Conservation (phyloP, 2,888 invertebrate species). For the Drosophila bunnanda region DNA sequence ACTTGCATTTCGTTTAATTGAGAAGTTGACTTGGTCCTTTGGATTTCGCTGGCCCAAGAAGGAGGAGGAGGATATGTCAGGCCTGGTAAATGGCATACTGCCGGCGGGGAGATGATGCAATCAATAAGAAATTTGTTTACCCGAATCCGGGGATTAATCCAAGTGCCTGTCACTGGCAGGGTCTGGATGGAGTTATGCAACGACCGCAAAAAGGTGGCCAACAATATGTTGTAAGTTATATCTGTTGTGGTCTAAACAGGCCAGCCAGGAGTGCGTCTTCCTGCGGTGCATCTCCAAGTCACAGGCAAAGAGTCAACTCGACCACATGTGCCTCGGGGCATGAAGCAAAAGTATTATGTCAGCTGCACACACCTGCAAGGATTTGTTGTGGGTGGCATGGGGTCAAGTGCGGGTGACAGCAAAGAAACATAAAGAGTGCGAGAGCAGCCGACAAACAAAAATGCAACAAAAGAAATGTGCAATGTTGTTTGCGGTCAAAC, state of each 20-base stretch:
- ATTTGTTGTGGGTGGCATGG: background rate
- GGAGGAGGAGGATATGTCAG: background rate
- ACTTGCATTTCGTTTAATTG: slow-evolving; percentile 69
- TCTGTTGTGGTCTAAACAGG: slow-evolving; percentile 26
- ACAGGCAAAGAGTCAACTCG: slow-evolving; percentile 29
- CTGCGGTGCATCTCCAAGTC: slow-evolving; percentile 23
- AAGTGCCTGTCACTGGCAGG: slow-evolving; percentile 10
- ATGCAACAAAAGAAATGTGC: slow-evolving; percentile 66
- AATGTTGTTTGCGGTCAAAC: slow-evolving; percentile 68
- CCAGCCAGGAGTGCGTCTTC: slow-evolving; percentile 16
- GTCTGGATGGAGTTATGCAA: slow-evolving; percentile 8
- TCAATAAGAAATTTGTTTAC: slow-evolving; percentile 64
- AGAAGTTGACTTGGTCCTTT: slow-evolving; percentile 57
- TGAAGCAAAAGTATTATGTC: slow-evolving; percentile 53
- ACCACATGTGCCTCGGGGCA: slow-evolving; percentile 34
- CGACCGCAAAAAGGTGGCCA: slow-evolving; percentile 22
- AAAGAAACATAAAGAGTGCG: background rate
- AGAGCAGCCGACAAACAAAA: slow-evolving; percentile 35
- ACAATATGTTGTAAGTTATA: slow-evolving; percentile 23
- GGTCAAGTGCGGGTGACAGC: slow-evolving; percentile 1
- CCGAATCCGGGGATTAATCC: slow-evolving; percentile 34
- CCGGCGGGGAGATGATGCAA: slow-evolving; percentile 36
- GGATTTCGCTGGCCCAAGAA: background rate
- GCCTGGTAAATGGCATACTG: slow-evolving; percentile 9
- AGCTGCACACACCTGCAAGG: slow-evolving; percentile 47